These are phyloP conservation scores for Drosophila tropicalis DNA, from an alignment of 1,140 invertebrate species.

Conservation along the genomic window DNA sequence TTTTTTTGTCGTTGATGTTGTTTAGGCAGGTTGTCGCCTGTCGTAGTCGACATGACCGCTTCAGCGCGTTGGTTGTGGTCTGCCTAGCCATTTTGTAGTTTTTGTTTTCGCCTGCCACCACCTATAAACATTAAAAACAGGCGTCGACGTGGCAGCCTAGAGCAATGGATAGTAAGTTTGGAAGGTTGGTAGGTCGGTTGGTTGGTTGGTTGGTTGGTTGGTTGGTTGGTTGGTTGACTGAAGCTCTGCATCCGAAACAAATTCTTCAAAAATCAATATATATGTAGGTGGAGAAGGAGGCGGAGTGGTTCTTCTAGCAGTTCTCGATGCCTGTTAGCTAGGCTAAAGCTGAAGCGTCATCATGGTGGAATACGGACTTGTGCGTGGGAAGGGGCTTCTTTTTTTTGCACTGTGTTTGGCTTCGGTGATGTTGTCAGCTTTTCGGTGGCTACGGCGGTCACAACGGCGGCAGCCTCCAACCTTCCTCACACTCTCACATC, in stretches of 20 bases:
- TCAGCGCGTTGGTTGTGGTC: constrained; percentile 18
- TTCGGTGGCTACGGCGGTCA: constrained; percentile 60
- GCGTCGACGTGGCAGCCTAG: constrained; percentile 30
- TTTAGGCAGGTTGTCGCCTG: constrained; percentile 11
- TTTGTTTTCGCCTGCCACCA: constrained; percentile 47
- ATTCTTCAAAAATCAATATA: constrained; percentile 71
- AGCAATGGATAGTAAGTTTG: constrained; percentile 13
- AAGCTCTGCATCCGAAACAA: constrained; percentile 36
- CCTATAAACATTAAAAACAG: constrained; percentile 69
- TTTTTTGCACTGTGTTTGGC: constrained; percentile 32
- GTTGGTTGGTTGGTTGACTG: constrained; percentile 6
- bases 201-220: constrained; percentile 11
- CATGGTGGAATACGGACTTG: not conserved
- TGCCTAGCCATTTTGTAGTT: constrained; percentile 29
- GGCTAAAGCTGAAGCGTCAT: constrained; percentile 6
- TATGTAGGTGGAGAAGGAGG: not conserved
- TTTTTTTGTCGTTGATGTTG: constrained; percentile 15
- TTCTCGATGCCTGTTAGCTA: constrained; percentile 5
- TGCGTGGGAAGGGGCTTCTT: constrained; percentile 15
- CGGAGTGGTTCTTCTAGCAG: not conserved
- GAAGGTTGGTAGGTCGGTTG: not conserved
- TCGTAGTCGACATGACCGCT: constrained; percentile 14
- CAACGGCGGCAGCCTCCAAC: constrained; percentile 22
- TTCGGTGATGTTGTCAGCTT: constrained; percentile 59
- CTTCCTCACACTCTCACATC: not conserved